phyloP scores from a whole-genome alignment of 2,888 invertebrate genomes.

The Crepidodera aurea region DNA sequence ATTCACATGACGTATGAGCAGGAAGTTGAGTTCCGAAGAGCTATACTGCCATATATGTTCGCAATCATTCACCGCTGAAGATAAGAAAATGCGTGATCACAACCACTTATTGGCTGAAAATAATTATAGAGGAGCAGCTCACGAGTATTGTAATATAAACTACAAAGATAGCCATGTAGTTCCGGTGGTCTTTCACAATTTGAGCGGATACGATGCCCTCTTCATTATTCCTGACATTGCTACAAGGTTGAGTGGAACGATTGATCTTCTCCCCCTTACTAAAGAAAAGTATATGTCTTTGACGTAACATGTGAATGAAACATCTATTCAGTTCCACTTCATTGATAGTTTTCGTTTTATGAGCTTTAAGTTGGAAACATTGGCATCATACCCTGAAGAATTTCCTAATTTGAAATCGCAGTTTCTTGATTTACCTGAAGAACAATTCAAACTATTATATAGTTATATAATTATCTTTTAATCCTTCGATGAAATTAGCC shows the following conservation, averaged over 20 bases:
- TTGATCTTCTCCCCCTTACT: constrained; percentile 41
- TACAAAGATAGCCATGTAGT: too few relatives aligned
- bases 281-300: constrained; percentile 45
- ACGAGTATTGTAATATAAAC: background rate
- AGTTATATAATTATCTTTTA: too few relatives aligned
- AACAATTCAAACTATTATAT: constrained; percentile 12
- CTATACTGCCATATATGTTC: constrained; percentile 1
- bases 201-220: constrained; percentile 44
- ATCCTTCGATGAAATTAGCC: too few relatives aligned
- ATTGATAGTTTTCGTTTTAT: constrained; percentile 1
- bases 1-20: background rate
- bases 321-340: too few relatives aligned
- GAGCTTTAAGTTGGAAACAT: background rate
- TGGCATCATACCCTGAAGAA: constrained; percentile 11
- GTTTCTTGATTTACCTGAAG: constrained; percentile 6
- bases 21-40: background rate
- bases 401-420: constrained; percentile 12
- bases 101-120: background rate
- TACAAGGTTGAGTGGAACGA: constrained; percentile 2
- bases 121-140: background rate
- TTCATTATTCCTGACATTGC: constrained; percentile 44
- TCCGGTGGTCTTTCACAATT: too few relatives aligned
- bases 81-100: background rate
- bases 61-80: background rate
- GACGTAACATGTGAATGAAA: background rate